phyloP scores from a whole-genome alignment of 2,888 invertebrate species.

The Nomada ferruginata region DNA sequence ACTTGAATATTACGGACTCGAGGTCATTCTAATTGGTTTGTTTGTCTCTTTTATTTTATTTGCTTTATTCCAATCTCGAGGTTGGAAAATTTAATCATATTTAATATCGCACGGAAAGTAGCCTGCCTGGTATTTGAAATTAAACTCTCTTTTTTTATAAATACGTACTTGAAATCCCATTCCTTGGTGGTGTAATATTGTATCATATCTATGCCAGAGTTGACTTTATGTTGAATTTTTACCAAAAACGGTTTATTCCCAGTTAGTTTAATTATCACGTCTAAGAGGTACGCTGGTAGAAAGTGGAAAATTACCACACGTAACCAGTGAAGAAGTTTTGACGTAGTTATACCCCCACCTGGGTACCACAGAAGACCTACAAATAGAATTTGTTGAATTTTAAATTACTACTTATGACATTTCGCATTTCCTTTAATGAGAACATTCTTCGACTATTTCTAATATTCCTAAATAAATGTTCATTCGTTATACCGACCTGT shows the following conservation, averaged over 20 bases:
- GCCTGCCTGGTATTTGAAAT: too few species aligned
- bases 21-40: too few species aligned
- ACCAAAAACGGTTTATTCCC: slow-evolving; percentile 91
- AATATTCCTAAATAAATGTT: neutral
- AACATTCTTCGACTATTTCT: neutral
- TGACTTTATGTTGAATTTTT: slow-evolving; percentile 87
- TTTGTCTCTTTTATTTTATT: too few species aligned
- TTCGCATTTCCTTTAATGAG: neutral
- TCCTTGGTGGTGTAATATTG: slow-evolving; percentile 92
- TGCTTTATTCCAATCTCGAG: neutral
- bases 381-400: slow-evolving; percentile 6
- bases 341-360: slow-evolving; percentile 90
- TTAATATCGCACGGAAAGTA: too few species aligned
- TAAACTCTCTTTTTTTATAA: neutral
- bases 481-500: slow-evolving; percentile 74
- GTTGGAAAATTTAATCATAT: neutral
- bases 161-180: slow-evolving; percentile 88
- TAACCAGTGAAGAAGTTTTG: slow-evolving; percentile 87
- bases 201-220: slow-evolving; percentile 88
- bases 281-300: slow-evolving; percentile 92
- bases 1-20: too few species aligned
- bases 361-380: slow-evolving; percentile 82
- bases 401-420: too few species aligned
- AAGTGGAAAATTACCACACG: slow-evolving; percentile 90
- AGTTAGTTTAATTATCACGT: slow-evolving; percentile 88